Evolutionary conservation across 2,888 invertebrate genomes (phyloP).

Genomic region (Chloromyia formosa): DNA sequence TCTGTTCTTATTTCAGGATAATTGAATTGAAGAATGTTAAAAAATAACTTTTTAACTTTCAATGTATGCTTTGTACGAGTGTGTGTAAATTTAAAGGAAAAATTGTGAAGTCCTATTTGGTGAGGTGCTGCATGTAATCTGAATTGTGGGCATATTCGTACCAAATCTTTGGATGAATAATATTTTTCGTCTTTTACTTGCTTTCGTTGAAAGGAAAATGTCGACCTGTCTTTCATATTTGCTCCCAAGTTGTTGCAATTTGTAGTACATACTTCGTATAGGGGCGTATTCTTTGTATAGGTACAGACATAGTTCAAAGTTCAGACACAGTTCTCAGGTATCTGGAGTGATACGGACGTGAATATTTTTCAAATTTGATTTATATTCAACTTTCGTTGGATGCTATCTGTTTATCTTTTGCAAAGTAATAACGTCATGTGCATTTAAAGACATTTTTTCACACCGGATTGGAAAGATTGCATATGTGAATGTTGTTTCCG

Average conservation of each 20-base stretch:
- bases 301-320: neutral
- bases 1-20: constrained; percentile 3
- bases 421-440: constrained; percentile 27
- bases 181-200: too few species aligned
- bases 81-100: neutral
- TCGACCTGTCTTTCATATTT: constrained; percentile 8
- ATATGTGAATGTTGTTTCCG: too few species aligned
- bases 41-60: constrained; percentile 5
- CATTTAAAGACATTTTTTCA: constrained; percentile 3
- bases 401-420: constrained; percentile 21
- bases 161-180: too few species aligned
- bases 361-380: constrained; percentile 25
- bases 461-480: neutral
- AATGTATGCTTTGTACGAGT: neutral
- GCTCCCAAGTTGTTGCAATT: neutral
- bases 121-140: constrained; percentile 7
- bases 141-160: too few species aligned
- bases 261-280: neutral
- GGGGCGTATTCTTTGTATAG: neutral
- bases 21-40: constrained; percentile 36
- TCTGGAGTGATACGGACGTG: neutral
- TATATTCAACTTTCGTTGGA: neutral
- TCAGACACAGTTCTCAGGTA: too few species aligned
- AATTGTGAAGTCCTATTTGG: neutral
- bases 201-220: constrained; percentile 1